phyloP scores from a whole-genome alignment of 2,888 invertebrate species.

The Ferdinandea cuprea region DNA sequence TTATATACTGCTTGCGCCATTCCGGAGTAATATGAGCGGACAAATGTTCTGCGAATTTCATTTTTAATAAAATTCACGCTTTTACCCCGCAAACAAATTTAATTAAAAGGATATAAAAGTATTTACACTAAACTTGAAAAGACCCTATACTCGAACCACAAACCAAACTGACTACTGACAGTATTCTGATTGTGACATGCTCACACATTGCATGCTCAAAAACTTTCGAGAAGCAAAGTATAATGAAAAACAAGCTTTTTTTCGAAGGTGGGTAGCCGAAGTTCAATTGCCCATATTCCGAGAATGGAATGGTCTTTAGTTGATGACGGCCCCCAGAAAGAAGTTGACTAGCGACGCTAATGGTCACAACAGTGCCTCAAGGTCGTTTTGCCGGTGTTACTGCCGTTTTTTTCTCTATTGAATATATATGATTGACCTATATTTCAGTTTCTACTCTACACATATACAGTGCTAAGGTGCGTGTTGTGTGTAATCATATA shows the following conservation, averaged over 20 bases:
- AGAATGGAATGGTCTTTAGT: not conserved
- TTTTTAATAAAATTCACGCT: conserved; percentile 80
- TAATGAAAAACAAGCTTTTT: conserved; percentile 25
- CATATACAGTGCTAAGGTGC: not conserved
- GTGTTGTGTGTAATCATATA: not conserved
- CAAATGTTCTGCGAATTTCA: conserved; percentile 96
- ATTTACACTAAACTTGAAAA: conserved; percentile 41
- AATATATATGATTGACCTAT: conserved; percentile 48
- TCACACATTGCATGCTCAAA: conserved; percentile 20
- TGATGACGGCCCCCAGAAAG: conserved; percentile 40
- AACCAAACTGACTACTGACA: conserved; percentile 55
- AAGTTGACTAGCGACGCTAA: conserved; percentile 41
- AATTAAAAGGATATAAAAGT: conserved; percentile 59
- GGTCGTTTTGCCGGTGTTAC: conserved; percentile 62
- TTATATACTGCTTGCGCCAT: conserved; percentile 94
- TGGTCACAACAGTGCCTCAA: conserved; percentile 48
- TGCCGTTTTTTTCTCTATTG: conserved; percentile 15
- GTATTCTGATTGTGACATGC: conserved; percentile 20
- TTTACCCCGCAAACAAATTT: conserved; percentile 15
- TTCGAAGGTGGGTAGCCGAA: not conserved
- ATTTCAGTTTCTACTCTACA: not conserved
- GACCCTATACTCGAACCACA: conserved; percentile 63
- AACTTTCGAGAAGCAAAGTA: conserved; percentile 32
- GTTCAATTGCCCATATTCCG: conserved; percentile 4
- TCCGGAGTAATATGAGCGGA: conserved; percentile 95